Percentiles rank a stretch among this genome's conserved stretches.
Evolutionary conservation across 1,140 invertebrate genomes (phyloP).

Genomic region (Aphidius gifuensis): DNA sequence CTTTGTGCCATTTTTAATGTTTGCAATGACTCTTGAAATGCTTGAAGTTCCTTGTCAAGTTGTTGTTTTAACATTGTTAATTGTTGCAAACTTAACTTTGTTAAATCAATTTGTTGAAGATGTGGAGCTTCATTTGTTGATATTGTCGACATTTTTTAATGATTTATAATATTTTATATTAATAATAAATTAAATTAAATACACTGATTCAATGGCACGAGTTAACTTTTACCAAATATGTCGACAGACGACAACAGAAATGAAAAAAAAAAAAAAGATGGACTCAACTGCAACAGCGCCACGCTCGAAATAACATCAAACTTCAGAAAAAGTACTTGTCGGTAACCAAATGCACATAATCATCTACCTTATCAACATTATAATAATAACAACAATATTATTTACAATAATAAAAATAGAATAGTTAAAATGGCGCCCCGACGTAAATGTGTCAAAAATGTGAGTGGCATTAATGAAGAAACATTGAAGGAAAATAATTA

Average conservation of each 20-base stretch:
- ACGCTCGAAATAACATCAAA: too few species aligned
- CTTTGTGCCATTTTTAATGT: conserved; percentile 85
- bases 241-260: too few species aligned
- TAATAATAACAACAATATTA: not conserved
- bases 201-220: not conserved
- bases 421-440: conserved; percentile 45
- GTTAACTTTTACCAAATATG: too few species aligned
- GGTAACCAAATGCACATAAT: not conserved
- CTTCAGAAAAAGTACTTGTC: not conserved
- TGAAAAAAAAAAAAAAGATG: too few species aligned
- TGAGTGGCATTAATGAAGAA: conserved; percentile 21
- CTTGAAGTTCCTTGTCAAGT: conserved; percentile 80
- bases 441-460: conserved; percentile 34
- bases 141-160: conserved; percentile 59
- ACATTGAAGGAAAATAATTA: conserved; percentile 49
- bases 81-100: conserved; percentile 74
- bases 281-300: too few species aligned
- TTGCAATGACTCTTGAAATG: conserved; percentile 84
- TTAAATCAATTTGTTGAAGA: conserved; percentile 72
- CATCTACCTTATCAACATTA: not conserved
- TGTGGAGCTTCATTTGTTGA: conserved; percentile 59
- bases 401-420: not conserved
- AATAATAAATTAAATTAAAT: not conserved
- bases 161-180: too few species aligned
- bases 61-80: conserved; percentile 80